Evolutionary conservation across 2,797 vertebrate genomes (phyloP).

Genomic region (Anguilla megastoma): DNA sequence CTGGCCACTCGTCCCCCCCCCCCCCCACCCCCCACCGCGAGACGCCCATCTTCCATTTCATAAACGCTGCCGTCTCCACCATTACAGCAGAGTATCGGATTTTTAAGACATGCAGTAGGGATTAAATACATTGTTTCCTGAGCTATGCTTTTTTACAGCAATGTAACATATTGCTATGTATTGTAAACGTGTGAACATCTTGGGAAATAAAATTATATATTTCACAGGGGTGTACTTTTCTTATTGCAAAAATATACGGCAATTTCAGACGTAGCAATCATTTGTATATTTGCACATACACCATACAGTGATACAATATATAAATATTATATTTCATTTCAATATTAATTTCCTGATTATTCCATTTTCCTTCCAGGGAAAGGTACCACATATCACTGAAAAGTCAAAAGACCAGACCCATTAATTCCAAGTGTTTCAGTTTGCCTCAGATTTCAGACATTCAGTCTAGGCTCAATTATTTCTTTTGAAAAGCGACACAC

Average conservation of each 20-base stretch:
- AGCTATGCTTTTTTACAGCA: background rate
- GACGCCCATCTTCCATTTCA: background rate
- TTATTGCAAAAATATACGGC: background rate
- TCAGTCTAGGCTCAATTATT: background rate
- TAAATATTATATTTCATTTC: background rate
- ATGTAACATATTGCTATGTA: background rate
- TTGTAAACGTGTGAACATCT: too few relatives aligned
- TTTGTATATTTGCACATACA: background rate
- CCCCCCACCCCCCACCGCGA: background rate
- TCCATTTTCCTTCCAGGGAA: background rate
- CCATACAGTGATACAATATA: background rate
- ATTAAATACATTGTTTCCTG: background rate
- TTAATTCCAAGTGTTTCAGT: background rate
- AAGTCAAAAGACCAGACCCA: background rate
- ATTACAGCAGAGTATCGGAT: background rate
- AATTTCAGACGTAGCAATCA: background rate
- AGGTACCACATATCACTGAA: background rate
- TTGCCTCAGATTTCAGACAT: background rate
- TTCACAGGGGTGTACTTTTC: background rate
- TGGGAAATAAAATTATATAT: background rate
- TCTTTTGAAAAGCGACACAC: background rate
- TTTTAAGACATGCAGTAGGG: background rate
- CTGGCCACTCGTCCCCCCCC: slow-evolving; percentile 22
- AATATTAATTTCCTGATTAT: background rate
- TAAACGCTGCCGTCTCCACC: background rate